phyloP scores from a whole-genome alignment of 35 echinoderm and acorn worm genomes.

The Apostichopus californicus region DNA sequence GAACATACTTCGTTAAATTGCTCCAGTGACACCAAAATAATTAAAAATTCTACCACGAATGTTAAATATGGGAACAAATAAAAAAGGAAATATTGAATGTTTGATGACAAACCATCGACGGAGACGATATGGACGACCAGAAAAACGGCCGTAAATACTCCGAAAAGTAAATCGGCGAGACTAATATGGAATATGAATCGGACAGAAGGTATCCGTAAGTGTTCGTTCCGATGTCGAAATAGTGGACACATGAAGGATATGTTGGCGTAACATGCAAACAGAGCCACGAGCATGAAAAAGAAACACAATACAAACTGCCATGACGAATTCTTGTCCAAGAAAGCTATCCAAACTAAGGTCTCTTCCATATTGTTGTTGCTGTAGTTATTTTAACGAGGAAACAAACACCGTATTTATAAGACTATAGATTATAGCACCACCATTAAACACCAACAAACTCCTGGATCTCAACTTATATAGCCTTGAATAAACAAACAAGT shows the following conservation, averaged over 20 bases:
- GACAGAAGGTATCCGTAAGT: conserved; percentile 24
- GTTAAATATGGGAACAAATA: conserved; percentile 15
- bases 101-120: neutral
- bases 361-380: no score
- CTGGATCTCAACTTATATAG: no score
- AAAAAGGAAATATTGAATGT: neutral
- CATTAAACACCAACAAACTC: no score
- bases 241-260: conserved; percentile 42
- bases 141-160: conserved; percentile 3
- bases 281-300: conserved; percentile 1
- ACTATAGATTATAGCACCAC: no score
- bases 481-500: no score
- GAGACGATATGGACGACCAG: conserved; percentile 1
- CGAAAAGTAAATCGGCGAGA: conserved; percentile 30
- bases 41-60: neutral
- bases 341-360: conserved; percentile 18
- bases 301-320: neutral
- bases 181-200: conserved; percentile 1
- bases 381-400: no score
- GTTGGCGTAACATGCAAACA: conserved; percentile 9
- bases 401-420: no score
- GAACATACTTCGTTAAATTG: conserved; percentile 8
- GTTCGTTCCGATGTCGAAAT: conserved; percentile 22
- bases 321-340: neutral
- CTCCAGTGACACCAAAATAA: neutral